Conservation (phyloP, 2,797 vertebrate genomes). For the Pangasius krempfi region DNA sequence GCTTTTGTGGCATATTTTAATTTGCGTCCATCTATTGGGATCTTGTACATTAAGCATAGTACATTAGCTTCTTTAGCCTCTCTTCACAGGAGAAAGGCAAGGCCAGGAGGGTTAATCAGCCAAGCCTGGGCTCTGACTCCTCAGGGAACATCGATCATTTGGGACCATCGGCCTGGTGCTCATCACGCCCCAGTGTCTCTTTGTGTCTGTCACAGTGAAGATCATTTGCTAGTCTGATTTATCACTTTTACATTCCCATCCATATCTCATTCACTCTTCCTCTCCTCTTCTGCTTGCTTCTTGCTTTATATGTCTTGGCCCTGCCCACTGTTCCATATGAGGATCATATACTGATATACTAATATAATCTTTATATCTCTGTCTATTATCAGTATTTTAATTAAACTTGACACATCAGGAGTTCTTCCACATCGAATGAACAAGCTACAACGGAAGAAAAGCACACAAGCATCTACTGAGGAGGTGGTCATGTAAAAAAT, state of each 20-base stretch:
- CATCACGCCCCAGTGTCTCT: conserved; percentile 13
- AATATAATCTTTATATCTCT: background rate
- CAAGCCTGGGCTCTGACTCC: conserved; percentile 32
- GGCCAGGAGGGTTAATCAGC: conserved; percentile 50
- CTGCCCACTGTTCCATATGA: background rate
- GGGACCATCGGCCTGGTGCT: conserved; percentile 29
- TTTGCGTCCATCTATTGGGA: conserved; percentile 18
- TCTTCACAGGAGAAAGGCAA: background rate
- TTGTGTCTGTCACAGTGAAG: conserved; percentile 35
- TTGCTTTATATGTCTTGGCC: background rate
- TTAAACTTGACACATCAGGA: background rate
- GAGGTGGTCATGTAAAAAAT: background rate
- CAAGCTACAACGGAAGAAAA: background rate
- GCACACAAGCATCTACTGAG: background rate
- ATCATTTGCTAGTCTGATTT: conserved; percentile 32
- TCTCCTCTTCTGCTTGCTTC: background rate
- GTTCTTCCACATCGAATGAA: background rate
- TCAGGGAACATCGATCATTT: conserved; percentile 36
- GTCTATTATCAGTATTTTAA: background rate
- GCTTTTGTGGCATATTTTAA: background rate
- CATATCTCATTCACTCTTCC: background rate
- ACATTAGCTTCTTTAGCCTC: background rate
- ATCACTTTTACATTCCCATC: background rate
- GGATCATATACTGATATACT: background rate
- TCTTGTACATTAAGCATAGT: conserved; percentile 40